Base-by-base conservation (phyloP, 2,113 vertebrate species). In the Pogonocichla stellata region DNA sequence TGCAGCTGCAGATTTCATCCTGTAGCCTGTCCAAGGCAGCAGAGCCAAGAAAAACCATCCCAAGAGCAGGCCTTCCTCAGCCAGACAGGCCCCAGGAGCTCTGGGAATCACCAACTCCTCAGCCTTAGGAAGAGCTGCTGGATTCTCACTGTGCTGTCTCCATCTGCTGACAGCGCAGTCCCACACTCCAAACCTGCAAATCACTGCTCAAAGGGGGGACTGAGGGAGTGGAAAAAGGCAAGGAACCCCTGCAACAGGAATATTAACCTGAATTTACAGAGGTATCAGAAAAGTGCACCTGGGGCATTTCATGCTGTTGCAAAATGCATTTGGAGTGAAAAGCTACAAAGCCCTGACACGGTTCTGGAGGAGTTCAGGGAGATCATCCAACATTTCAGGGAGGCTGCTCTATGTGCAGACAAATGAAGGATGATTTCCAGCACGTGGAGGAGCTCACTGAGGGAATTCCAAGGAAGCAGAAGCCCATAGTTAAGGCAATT, bases 271-370 rank as follows among this genome's bases (percentile, higher is more conserved):
- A 33, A 69, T 24, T 61, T 8, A 56, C n/a, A 42, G 20, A 70
- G 36, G 25, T 14, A 5, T 0, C 43, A 28, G 40, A 1, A 48
- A 43, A 4, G 8, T 11, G 14, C 4, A 4, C 36, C 14, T 0
- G 4, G 60, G 54, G 29, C 16, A 6, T 15, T 66, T 25, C 17
- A 8, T 33, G 20, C 45, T 19, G 9, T 1, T 36, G 8, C 40
- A 25, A 80, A 69, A 38, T 4, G 7, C 8, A 17, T 11, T 42
- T 17, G 13, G 48, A 84, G 34, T 4, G 22, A 74, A 54, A 84
- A 58, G 24, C 40, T 31, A 4, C 54, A 9, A 17, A 29, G 5
- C 2, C 18, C 58, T 40, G 45, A 20, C 24, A 7, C 0, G 0
- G 53, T 2, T 53, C 11, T 8, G 4, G 25, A 50, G 66, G 12